phyloP scores from a whole-genome alignment of 2,888 invertebrate genomes.

The Lasioglossum marginatum region DNA sequence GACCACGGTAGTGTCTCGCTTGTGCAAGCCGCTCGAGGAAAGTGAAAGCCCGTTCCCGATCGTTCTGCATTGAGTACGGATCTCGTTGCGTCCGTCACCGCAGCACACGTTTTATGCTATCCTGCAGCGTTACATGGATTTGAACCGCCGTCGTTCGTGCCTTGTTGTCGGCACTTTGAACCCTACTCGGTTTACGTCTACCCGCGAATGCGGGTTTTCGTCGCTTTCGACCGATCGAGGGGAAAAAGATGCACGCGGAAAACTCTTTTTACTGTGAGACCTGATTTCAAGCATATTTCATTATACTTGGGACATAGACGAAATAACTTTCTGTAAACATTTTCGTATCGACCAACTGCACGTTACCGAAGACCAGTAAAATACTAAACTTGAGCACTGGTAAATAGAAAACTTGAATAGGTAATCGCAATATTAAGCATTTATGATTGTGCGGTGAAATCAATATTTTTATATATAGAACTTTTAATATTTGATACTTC shows the following conservation, averaged over 20 bases:
- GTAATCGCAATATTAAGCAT: neutral
- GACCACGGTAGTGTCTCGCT: slow-evolving; percentile 56
- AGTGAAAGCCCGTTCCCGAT: slow-evolving; percentile 67
- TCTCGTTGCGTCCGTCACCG: slow-evolving; percentile 52
- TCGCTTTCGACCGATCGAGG: slow-evolving; percentile 14
- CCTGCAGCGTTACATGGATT: slow-evolving; percentile 27
- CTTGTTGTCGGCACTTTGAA: slow-evolving; percentile 33
- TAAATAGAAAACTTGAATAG: neutral
- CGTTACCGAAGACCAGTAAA: slow-evolving; percentile 51
- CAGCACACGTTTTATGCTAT: slow-evolving; percentile 40
- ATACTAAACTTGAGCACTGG: slow-evolving; percentile 40
- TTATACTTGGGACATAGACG: neutral
- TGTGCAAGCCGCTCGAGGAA: slow-evolving; percentile 67
- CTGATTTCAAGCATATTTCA: neutral
- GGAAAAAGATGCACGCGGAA: neutral
- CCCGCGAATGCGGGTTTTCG: neutral
- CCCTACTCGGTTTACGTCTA: slow-evolving; percentile 27
- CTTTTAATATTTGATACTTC: neutral
- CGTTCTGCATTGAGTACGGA: slow-evolving; percentile 59
- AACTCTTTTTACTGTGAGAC: neutral
- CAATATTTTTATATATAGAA: neutral
- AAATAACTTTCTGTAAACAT: neutral
- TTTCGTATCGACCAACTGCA: neutral
- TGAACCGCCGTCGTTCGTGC: slow-evolving; percentile 25
- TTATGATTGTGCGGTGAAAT: neutral